Evolutionary conservation across 2,797 vertebrate genomes (phyloP), one percentile per base, ranked within the genome.

Genomic region (Erpetoichthys calabaricus): DNA sequence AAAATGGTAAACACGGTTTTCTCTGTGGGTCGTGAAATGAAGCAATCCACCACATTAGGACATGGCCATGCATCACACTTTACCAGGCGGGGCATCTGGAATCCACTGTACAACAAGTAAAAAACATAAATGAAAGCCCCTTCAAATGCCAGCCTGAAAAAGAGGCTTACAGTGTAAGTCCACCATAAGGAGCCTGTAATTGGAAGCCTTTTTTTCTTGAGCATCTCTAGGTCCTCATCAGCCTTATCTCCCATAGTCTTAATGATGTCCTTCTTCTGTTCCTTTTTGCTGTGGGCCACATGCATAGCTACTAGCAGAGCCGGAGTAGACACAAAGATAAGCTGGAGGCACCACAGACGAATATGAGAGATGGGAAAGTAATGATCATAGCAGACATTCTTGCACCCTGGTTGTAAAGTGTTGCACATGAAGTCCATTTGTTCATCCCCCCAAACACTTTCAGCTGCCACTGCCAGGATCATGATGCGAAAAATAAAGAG

Each of bases 321-420:
- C 1, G 82, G 82, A 0, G 80, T 75, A 56, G 82, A 78, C 42
- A 84, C 81, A 3, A 81, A 82, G 66, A 85, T 64, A 0, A 85
- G 78, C 72, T 85, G 82, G 45, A 85, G 79, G 58, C 79, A 78
- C 82, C 82, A 85, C 47, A 85, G 81, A 44, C 82, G 76, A 60
- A 85, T 75, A 69, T 86, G 82, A 42, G 82, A 86, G 55, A 86
- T 74, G 1, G 82, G 81, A 51, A 85, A 85, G 75, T 76, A 82
- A 59, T 79, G 79, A 59, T 86, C 82, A 3, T 84, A 86, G 67
- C 83, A 86, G 61, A 86, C 83, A 46, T 82, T 86, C 62, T 81
- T 75, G 68, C 83, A 86, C 55, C 83, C 82, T 0, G 82, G 81
- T 4, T 83, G 82, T 4, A 74, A 72, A 0, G 81, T 86, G 72